phyloP scores from a whole-genome alignment of 2,888 invertebrate species.

The Drosophila formosana region DNA sequence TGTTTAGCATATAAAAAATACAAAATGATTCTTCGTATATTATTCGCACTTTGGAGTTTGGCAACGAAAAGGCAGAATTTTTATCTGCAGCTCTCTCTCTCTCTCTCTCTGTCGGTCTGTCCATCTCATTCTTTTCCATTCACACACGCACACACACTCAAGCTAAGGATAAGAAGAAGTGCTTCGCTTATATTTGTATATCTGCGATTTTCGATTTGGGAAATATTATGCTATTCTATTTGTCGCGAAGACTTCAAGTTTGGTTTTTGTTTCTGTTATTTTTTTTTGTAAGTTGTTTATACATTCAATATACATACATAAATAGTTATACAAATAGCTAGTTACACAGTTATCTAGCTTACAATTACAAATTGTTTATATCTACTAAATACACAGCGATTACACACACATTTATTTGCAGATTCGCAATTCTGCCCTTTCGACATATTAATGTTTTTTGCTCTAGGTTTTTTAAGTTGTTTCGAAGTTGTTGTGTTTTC shows the following conservation, averaged over 20 bases:
- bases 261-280: not conserved
- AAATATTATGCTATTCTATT: not conserved
- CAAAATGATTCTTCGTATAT: conserved; percentile 35
- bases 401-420: conserved; percentile 18
- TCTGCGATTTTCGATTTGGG: not conserved
- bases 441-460: not conserved
- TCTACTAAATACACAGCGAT: conserved; percentile 53
- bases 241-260: not conserved
- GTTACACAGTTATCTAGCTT: conserved; percentile 42
- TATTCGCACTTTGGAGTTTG: conserved; percentile 52
- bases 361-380: conserved; percentile 53
- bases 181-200: not conserved
- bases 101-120: conserved; percentile 1
- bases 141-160: conserved; percentile 3
- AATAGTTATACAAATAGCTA: conserved; percentile 48
- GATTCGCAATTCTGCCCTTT: no score
- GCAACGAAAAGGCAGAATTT: conserved; percentile 54
- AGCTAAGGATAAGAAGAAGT: not conserved
- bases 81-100: conserved; percentile 21
- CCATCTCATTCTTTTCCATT: conserved; percentile 8
- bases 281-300: conserved; percentile 17
- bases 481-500: conserved; percentile 4
- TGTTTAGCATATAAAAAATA: conserved; percentile 40
- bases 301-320: conserved; percentile 39
- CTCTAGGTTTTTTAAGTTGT: conserved; percentile 5